phyloP scores from a whole-genome alignment of 2,888 invertebrate genomes.

The Rhagonycha lutea region DNA sequence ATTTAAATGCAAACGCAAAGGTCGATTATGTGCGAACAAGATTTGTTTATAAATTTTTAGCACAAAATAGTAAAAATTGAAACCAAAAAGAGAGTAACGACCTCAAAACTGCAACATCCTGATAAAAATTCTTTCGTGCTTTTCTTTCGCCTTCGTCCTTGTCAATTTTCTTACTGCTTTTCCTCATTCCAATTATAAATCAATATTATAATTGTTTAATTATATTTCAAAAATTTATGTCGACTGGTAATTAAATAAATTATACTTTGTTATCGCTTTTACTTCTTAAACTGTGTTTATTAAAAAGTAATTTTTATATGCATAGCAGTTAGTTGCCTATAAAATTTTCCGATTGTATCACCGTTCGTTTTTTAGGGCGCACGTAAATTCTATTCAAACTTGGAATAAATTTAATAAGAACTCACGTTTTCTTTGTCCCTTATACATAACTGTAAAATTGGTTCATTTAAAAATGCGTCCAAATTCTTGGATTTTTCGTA shows the following conservation, averaged over 20 bases:
- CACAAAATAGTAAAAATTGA: slow-evolving; percentile 13
- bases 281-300: background rate
- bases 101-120: slow-evolving; percentile 4
- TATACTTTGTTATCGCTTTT: background rate
- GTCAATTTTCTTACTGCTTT: background rate
- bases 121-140: background rate
- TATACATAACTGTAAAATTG: background rate
- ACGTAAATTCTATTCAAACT: background rate
- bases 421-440: background rate
- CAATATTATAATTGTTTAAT: background rate
- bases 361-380: background rate
- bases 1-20: slow-evolving; percentile 11
- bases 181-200: background rate
- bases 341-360: background rate
- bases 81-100: slow-evolving; percentile 11
- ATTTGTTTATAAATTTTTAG: slow-evolving; percentile 14
- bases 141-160: background rate
- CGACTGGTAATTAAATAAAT: background rate
- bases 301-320: background rate
- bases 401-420: background rate
- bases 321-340: background rate
- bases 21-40: slow-evolving; percentile 6
- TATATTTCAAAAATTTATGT: background rate
- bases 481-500: background rate
- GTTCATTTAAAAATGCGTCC: background rate